Conservation (phyloP, 2,888 invertebrate species). For the Thereva unica region DNA sequence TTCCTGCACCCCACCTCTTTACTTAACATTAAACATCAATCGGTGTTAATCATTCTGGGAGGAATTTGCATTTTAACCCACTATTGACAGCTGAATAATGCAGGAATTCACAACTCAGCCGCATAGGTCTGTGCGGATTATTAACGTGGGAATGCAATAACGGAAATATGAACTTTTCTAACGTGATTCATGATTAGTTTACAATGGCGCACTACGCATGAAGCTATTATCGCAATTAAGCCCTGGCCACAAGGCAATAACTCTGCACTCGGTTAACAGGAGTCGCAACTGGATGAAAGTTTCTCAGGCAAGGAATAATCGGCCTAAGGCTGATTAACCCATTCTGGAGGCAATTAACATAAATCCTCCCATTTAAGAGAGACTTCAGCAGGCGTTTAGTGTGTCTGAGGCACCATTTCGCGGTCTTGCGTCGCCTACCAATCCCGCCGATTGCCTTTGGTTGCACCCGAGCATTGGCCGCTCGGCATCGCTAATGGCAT, state of each 20-base stretch:
- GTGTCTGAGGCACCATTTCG: background rate
- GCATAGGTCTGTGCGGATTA: too few relatives aligned
- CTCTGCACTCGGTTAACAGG: background rate
- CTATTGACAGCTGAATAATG: too few relatives aligned
- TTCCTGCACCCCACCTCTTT: too few relatives aligned
- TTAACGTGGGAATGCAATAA: too few relatives aligned
- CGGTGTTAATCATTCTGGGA: too few relatives aligned
- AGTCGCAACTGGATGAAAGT: background rate
- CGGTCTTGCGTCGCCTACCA: background rate
- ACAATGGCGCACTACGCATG: too few relatives aligned
- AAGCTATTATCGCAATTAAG: background rate
- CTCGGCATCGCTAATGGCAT: constrained; percentile 7
- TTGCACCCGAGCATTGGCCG: constrained; percentile 3
- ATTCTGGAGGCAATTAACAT: constrained; percentile 25
- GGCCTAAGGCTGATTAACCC: constrained; percentile 21
- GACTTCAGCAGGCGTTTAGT: constrained; percentile 7
- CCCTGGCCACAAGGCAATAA: constrained; percentile 16
- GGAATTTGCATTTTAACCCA: too few relatives aligned
- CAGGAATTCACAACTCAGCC: too few relatives aligned
- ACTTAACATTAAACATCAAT: too few relatives aligned
- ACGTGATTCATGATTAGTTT: too few relatives aligned
- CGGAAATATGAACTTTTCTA: too few relatives aligned
- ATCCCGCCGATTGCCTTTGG: constrained; percentile 5
- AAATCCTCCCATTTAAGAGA: constrained; percentile 13
- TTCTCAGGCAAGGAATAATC: constrained; percentile 16